These are phyloP conservation scores for Cossypha niveicapilla DNA, from an alignment of 2,797 vertebrate species.

Conservation along the genomic window DNA sequence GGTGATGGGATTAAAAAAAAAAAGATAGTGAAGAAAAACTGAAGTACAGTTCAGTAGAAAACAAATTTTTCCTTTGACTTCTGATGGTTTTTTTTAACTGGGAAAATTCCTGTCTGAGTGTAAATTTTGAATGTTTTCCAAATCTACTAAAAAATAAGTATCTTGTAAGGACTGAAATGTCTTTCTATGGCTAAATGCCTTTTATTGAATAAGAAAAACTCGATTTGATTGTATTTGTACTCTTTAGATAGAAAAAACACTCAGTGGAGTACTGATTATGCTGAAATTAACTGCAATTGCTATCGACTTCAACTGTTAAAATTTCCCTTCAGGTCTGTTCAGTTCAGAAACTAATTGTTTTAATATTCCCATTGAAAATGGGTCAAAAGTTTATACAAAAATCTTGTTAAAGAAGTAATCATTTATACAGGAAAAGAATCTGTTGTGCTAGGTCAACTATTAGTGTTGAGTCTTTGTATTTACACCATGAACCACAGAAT, in stretches of 20 bases:
- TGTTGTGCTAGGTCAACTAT: not conserved
- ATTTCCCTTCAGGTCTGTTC: not conserved
- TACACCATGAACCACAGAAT: not conserved
- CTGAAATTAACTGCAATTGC: not conserved
- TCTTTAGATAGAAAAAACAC: not conserved
- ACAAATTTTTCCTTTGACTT: not conserved
- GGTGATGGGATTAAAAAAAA: not conserved
- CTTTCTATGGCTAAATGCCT: not conserved
- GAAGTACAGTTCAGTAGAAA: not conserved
- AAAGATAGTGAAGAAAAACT: not conserved
- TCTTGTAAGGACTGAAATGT: not conserved
- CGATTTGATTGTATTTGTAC: not conserved
- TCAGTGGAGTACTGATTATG: not conserved
- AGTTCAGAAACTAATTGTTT: not conserved
- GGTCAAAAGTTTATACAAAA: not conserved
- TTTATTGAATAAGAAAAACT: not conserved
- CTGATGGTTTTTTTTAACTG: not conserved
- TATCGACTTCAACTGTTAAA: not conserved
- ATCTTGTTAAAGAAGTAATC: not conserved
- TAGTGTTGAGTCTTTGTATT: not conserved
- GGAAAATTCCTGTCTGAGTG: not conserved
- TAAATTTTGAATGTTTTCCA: not conserved
- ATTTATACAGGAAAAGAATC: not conserved
- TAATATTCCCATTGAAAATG: not conserved
- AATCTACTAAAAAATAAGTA: not conserved